A percentile compares a stretch with the other conserved stretches of the same genome.
Evolutionary conservation across 1,140 invertebrate species (phyloP).

Genomic region (Papilio aristodemus): DNA sequence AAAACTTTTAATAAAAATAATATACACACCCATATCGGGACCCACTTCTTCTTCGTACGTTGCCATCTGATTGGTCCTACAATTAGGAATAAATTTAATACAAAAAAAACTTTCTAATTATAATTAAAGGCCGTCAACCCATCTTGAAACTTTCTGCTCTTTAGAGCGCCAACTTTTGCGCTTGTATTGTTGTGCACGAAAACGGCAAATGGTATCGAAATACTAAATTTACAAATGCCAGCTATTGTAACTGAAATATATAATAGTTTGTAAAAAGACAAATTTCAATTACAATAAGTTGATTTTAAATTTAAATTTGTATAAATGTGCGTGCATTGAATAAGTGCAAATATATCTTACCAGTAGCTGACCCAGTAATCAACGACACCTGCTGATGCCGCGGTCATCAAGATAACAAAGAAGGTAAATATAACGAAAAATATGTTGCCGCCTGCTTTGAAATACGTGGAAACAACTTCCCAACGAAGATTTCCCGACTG

Average conservation of each 20-base stretch:
- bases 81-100: conserved; percentile 43
- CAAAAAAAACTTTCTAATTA: neutral
- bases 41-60: conserved; percentile 55
- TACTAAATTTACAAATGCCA: too few species aligned
- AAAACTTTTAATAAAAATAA: too few species aligned
- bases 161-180: too few species aligned
- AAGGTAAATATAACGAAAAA: conserved; percentile 70
- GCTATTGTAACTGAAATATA: too few species aligned
- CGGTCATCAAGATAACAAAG: conserved; percentile 75
- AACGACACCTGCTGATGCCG: conserved; percentile 78
- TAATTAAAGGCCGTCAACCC: neutral
- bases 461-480: conserved; percentile 80
- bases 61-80: conserved; percentile 81
- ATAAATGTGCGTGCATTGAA: neutral
- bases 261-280: too few species aligned
- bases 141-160: too few species aligned
- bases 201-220: too few species aligned
- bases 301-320: too few species aligned
- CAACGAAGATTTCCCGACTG: conserved; percentile 81
- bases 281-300: too few species aligned
- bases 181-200: too few species aligned
- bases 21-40: conserved; percentile 49
- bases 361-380: conserved; percentile 89
- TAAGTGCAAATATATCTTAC: conserved; percentile 57
- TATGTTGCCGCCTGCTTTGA: conserved; percentile 80